Conservation (phyloP, 2,888 invertebrate species). For the Orthosia cruda region DNA sequence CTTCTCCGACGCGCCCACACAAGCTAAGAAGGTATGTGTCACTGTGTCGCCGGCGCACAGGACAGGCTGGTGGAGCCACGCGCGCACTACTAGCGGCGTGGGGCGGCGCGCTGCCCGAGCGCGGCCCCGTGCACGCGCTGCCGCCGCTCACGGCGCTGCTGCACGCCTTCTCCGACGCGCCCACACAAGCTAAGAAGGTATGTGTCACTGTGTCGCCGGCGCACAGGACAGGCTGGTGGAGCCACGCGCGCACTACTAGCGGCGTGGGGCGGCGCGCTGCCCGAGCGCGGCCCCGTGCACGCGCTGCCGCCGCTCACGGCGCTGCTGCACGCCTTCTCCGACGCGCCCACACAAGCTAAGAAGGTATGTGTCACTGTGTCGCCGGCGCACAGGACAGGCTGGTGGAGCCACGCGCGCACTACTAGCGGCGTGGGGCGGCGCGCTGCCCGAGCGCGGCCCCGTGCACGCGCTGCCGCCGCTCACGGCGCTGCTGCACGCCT, state of each 20-base stretch:
- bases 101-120: conserved; percentile 77
- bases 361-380: no score
- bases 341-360: conserved; percentile 84
- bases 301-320: conserved; percentile 87
- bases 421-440: conserved; percentile 82
- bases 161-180: conserved; percentile 84
- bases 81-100: conserved; percentile 83
- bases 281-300: conserved; percentile 75
- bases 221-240: conserved; percentile 52
- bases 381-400: conserved; percentile 54
- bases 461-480: conserved; percentile 84
- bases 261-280: conserved; percentile 82
- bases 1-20: conserved; percentile 84
- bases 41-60: no score
- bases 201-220: no score
- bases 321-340: conserved; percentile 85
- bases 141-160: conserved; percentile 87
- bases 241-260: conserved; percentile 81
- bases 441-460: conserved; percentile 78
- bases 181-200: conserved; percentile 85
- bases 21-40: no score
- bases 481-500: conserved; percentile 85
- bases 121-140: conserved; percentile 80
- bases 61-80: conserved; percentile 66
- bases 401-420: conserved; percentile 77